Base-by-base conservation (phyloP, 1,140 invertebrate genomes). In the Drosophila chauvacae region DNA sequence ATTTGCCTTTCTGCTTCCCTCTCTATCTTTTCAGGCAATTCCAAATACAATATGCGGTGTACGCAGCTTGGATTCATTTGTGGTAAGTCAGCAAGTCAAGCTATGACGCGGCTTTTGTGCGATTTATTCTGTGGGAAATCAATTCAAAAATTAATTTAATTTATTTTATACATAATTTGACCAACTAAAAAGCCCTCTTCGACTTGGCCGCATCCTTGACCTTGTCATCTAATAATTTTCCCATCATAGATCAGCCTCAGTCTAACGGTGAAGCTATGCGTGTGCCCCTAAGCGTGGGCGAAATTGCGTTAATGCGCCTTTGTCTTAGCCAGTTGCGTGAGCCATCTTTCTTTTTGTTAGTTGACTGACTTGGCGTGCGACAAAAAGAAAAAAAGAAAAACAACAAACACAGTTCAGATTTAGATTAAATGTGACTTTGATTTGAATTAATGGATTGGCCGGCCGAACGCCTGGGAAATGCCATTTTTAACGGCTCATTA, bases 271-370 rank as follows among this genome's bases (percentile, higher is more conserved):
- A 56, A 77, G 44, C 37, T 35, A 33, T 86, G 82, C 82, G 80
- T 81, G 62, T 61, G 79, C 35, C 58, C 50, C 60, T 56, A 70
- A 35, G 61, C 61, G 81, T 74, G 76, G 81, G 82, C 83, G 53
- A 66, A 51, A 85, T 73, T 83, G 76, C 76, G 72, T 80, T 80
- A 87, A 87, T 83, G 48, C 81, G 50, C 81, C 83, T 83, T 87
- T 87, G 83, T 87, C 61, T 85, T 64, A 42, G 81, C 71, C 77
- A 55, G 61, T 77, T 77, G 73, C 75, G 75, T 77, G 75, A 42
- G 72, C 35, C 41, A 41, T 58, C 56, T 72, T 72, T 35, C 26
- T 47, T 73, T 42, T 51, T 39, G 57, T 39, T 47, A 41, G 64
- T 45, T 23, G 23, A 20, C 50, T 30, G 20, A 51, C 63, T 63